Base-by-base conservation (phyloP, 2,888 invertebrate species). In the Heteromurus nitidus region DNA sequence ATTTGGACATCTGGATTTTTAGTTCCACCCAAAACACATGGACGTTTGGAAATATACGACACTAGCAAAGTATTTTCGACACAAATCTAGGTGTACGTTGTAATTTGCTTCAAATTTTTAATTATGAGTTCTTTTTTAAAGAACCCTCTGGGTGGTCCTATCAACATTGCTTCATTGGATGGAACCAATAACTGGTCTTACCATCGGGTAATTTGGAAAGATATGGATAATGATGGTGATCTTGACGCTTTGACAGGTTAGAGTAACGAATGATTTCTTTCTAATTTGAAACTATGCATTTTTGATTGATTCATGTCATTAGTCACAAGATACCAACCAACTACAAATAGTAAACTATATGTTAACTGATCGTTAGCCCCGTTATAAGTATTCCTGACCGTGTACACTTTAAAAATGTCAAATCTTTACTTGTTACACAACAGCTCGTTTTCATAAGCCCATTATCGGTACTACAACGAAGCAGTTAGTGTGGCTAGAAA, bases 1-100 rank as follows among this genome's bases (percentile, higher is more conserved):
- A 72, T 87, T 0, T 88, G 88, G 87, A 87, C 88, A 0, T 88
- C 88, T 11, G 88, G 88, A 16, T 88, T 88, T 80, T 74, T 88
- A 31, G 88, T 88, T 22, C 88, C 88, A 1, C 85, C 86, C 22
- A 88, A 88, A 64, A 87, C 86, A 0, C 74, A 85, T 26, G 88
- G 88, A 5, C 82, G 84, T 30, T 81, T 88, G 20, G 87, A 88
- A 79, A 22, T 88, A n/a, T 88, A 88, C 69, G 84, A 87, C 74
- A 87, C 88, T 1, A 82, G 82, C 30, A 58, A 77, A 20, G 84
- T 82, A 65, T 5, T n/a, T n/a, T n/a, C n/a, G n/a, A n/a, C n/a
- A n/a, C n/a, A n/a, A n/a, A n/a, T n/a, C n/a, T n/a, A n/a, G n/a
- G n/a, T n/a, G n/a, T n/a, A n/a, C n/a, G n/a, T n/a, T n/a, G n/a